Percentiles rank a stretch among this genome's conserved stretches.
These are phyloP conservation scores for Sterrhoptilus dennistouni DNA, from an alignment of 2,113 vertebrate genomes.

Conservation along the genomic window DNA sequence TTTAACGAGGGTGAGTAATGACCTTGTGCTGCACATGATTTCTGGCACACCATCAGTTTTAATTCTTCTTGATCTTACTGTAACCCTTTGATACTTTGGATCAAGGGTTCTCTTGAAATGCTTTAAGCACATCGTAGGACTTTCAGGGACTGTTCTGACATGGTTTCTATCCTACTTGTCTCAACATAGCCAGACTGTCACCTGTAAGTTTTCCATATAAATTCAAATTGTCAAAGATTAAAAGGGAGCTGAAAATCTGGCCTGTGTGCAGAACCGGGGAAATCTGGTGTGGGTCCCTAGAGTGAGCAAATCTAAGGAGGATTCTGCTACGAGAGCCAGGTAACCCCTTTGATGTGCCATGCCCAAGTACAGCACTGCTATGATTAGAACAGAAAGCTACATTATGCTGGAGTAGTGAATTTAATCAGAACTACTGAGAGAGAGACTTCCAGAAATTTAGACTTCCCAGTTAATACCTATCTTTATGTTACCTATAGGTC, in stretches of 20 bases:
- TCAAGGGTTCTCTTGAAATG: conserved; percentile 78
- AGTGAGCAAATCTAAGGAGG: conserved; percentile 60
- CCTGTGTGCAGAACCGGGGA: conserved; percentile 45
- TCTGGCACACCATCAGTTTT: conserved; percentile 79
- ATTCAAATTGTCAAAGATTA: conserved; percentile 82
- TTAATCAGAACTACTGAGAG: conserved; percentile 46
- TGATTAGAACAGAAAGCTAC: conserved; percentile 55
- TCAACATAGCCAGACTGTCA: conserved; percentile 69
- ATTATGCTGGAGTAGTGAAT: conserved; percentile 14
- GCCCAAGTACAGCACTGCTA: conserved; percentile 19
- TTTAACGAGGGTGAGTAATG: conserved; percentile 81
- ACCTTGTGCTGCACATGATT: conserved; percentile 79
- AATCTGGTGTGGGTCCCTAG: conserved; percentile 63
- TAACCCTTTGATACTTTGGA: conserved; percentile 81
- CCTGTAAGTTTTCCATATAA: conserved; percentile 73
- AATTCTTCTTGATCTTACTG: conserved; percentile 83
- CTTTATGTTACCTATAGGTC: neutral
- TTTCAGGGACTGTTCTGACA: conserved; percentile 74
- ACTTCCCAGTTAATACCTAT: neutral
- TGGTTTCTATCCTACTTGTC: conserved; percentile 73
- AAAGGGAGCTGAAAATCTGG: conserved; percentile 72
- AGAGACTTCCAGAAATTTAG: conserved; percentile 48
- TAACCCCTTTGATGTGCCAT: conserved; percentile 71
- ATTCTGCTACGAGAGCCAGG: conserved; percentile 43
- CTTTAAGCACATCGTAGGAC: conserved; percentile 73